Conservation (phyloP, 2,888 invertebrate species). For the Epinotia demarniana region DNA sequence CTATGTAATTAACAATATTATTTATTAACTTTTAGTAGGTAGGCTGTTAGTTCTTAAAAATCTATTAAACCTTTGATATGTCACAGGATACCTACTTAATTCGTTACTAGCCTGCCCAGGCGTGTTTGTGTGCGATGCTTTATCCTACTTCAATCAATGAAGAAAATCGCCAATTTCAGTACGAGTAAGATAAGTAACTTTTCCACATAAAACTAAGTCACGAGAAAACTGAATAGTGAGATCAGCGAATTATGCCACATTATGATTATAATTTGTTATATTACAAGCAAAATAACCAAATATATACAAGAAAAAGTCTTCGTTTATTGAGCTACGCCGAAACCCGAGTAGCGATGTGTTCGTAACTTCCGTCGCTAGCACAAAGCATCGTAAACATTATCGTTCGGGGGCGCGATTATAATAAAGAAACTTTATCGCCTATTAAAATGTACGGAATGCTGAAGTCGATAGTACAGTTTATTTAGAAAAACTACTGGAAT, state of each 20-base stretch:
- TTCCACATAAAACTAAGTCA: too few species aligned
- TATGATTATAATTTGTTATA: not conserved
- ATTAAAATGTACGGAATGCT: constrained; percentile 57
- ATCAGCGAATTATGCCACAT: not conserved
- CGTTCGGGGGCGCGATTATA: constrained; percentile 67
- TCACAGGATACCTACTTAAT: constrained; percentile 48
- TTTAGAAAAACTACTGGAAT: constrained; percentile 45
- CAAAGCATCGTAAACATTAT: constrained; percentile 68
- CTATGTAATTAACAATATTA: too few species aligned
- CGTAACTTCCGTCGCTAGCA: constrained; percentile 67
- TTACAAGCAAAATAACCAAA: too few species aligned
- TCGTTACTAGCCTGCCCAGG: constrained; percentile 49
- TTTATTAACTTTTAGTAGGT: too few species aligned
- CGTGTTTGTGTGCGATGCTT: constrained; percentile 46
- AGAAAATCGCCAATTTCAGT: not conserved
- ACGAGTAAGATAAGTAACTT: not conserved
- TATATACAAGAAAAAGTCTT: not conserved
- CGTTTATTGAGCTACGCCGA: constrained; percentile 54
- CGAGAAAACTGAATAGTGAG: too few species aligned
- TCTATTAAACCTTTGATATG: constrained; percentile 39
- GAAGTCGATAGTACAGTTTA: constrained; percentile 36
- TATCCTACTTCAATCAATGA: constrained; percentile 25
- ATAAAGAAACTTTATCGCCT: constrained; percentile 62
- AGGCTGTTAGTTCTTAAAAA: constrained; percentile 1
- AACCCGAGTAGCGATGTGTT: constrained; percentile 64